Evolutionary conservation across 2,888 invertebrate genomes (phyloP).

Genomic region (Cantharis nigra): DNA sequence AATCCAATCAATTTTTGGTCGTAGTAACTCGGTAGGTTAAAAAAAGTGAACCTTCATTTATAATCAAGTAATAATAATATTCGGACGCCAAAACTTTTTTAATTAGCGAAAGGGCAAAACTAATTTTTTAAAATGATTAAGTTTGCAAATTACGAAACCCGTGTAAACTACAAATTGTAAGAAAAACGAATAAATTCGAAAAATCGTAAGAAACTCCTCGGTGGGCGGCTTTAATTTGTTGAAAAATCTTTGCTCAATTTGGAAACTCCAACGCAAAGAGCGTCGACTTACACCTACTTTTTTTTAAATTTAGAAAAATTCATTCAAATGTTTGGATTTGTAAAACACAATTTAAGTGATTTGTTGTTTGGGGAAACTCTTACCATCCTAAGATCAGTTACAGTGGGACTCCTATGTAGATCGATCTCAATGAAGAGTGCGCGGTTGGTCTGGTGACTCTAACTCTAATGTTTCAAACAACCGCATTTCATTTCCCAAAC

Average conservation of each 20-base stretch:
- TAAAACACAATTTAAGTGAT: not conserved
- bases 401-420: too few relatives aligned
- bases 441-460: too few relatives aligned
- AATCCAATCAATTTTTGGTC: too few relatives aligned
- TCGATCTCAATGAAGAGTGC: too few relatives aligned
- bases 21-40: too few relatives aligned
- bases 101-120: not conserved
- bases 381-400: too few relatives aligned
- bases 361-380: not conserved
- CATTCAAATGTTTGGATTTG: not conserved
- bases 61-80: not conserved
- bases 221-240: not conserved
- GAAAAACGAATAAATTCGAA: not conserved
- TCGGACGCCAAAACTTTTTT: not conserved
- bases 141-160: not conserved
- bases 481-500: too few relatives aligned
- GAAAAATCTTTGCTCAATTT: not conserved
- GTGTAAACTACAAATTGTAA: not conserved
- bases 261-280: not conserved
- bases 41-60: too few relatives aligned
- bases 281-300: not conserved
- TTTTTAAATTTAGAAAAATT: not conserved
- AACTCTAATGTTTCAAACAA: too few relatives aligned
- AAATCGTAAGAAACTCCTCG: not conserved
- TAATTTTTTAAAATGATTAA: not conserved